Base-by-base conservation (phyloP, 2,888 invertebrate species). In the Phalera bucephala region DNA sequence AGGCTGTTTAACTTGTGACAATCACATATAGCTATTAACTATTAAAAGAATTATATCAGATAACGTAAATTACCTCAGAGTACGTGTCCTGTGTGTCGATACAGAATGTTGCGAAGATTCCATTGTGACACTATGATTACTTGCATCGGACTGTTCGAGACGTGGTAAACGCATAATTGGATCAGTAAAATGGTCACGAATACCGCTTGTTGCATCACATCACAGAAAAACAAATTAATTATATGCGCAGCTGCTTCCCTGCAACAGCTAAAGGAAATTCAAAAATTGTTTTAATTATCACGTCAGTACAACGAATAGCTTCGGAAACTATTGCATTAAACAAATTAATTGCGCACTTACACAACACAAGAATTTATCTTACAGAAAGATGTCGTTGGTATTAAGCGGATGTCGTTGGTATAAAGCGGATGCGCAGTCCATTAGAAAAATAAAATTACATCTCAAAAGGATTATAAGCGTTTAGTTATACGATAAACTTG, bases 81-180 rank as follows among this genome's bases (percentile, higher is more conserved):
- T 66, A 74, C 72, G 70, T 73, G 75, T 51, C 47, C 43, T 44
- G 51, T 53, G 61, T 65, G 47, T 36, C 37, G 53, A 63, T n/a
- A n/a, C n/a, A 48, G 9, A 31, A 35, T 31, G 34, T 60, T 61
- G 45, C 54, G 36, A 48, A 44, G 44, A 54, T 37, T 55, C 44
- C 41, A 40, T 51, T 63, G 58, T 64, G 68, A 67, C 71, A 67
- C 41, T 63, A n/a, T n/a, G 52, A 62, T 64, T 64, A 56, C 44
- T 38, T 34, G 43, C 47, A 48, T 40, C 26, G 15, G 31, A 36
- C 7, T 9, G 43, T 28, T 20, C 40, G 41, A 49, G 57, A 57
- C 64, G 57, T 38, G 48, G 45, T 65, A 69, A 69, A 53, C 44
- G 62, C 52, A 49, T 74, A 75, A 76, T 72, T 68, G 61, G 60